Evolutionary conservation across 2,888 invertebrate species (phyloP).

Genomic region (Hypsopygia costalis): DNA sequence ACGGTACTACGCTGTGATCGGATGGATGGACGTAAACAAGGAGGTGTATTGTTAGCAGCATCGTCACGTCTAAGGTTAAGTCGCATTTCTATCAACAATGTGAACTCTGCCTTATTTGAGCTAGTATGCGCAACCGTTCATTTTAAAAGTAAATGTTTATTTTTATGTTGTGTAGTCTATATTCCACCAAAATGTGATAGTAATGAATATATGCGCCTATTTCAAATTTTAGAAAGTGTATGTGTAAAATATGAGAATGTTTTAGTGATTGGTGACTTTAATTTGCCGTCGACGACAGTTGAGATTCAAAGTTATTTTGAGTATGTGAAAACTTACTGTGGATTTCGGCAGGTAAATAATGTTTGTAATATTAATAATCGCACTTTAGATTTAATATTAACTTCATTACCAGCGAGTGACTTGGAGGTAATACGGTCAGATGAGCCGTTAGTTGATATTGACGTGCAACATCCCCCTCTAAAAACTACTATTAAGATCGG

Average conservation of each 20-base stretch:
- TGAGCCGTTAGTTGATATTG: too few relatives aligned
- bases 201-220: background rate
- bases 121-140: background rate
- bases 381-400: too few relatives aligned
- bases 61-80: background rate
- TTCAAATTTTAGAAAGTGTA: background rate
- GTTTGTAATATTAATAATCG: too few relatives aligned
- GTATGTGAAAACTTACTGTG: too few relatives aligned
- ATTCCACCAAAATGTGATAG: background rate
- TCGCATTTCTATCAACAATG: background rate
- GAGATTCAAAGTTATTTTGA: too few relatives aligned
- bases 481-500: too few relatives aligned
- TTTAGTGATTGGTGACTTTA: background rate
- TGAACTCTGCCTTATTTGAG: background rate
- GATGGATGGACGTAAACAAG: slow-evolving; percentile 9
- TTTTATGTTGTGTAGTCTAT: background rate
- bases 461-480: too few relatives aligned
- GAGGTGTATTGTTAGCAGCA: background rate
- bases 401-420: too few relatives aligned
- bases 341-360: too few relatives aligned
- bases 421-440: too few relatives aligned
- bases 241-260: background rate
- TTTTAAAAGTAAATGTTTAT: background rate
- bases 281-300: background rate
- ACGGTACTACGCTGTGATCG: slow-evolving; percentile 5